Base-by-base conservation (phyloP, 2,888 invertebrate genomes). In the Drosophila flavopinicola region DNA sequence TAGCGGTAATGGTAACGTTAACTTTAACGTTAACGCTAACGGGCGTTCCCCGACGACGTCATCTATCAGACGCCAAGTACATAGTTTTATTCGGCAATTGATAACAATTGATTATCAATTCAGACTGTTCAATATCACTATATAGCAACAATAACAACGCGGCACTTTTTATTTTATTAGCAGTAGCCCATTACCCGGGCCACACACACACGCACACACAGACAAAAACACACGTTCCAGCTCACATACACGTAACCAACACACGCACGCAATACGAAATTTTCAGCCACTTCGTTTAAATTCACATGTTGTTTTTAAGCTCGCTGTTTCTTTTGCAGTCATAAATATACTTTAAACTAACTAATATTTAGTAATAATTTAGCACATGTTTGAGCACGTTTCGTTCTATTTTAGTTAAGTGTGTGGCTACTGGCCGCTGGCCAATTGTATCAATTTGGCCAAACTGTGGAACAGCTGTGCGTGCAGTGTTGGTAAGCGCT, bases 401-500 rank as follows among this genome's bases (percentile, higher is more conserved):
- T 53, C 9, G 4, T 30, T 32, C 9, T 51, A 47, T 39, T 51
- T 58, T 51, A 47, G 37, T 24, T 20, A 32, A 42, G 23, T 38
- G 23, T 32, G 27, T 29, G 33, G 30, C 32, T 29, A 32, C 27
- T 35, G 49, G 52, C 53, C 53, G 17, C 44, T 44, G 52, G 68
- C 70, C 70, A 67, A 73, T 52, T 53, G 48, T 41, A 48, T 25
- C 2, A 51, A 57, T 53, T 73, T 67, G 63, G 53, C 68, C 49
- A 67, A 71, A 63, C 63, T 73, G 52, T 9, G 11, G 23, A 54
- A 51, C 70, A 71, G 70, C 70, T 71, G 70, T 11, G 10, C 4
- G 30, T 6, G 7, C 39, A 71, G 71, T 74, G 74, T 51, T 71
- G 63, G 30, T 7, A 27, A 71, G 47, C 20, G 37, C 7, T 17